phyloP scores from a whole-genome alignment of 2,797 vertebrate genomes.

The Protosalanx chinensis region DNA sequence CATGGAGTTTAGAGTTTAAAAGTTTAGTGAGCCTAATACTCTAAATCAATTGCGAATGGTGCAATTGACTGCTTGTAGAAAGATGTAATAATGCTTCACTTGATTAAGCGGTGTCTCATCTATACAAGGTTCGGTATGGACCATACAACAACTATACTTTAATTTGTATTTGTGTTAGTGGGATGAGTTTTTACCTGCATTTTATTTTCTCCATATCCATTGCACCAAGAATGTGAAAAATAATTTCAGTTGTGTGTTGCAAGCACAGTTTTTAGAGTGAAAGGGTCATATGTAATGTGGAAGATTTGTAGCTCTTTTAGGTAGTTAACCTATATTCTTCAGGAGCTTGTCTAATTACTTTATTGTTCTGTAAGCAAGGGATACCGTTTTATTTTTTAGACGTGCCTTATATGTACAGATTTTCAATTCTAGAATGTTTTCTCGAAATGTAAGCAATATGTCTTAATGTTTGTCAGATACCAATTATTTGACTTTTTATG shows the following conservation, averaged over 20 bases:
- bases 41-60: not conserved
- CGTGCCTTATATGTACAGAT: constrained; percentile 29
- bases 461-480: not conserved
- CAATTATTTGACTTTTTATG: constrained; percentile 4
- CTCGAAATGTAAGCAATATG: constrained; percentile 8
- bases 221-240: not conserved
- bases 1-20: not conserved
- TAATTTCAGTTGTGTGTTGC: not conserved
- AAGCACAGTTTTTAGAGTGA: not conserved
- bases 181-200: too few relatives aligned
- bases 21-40: not conserved
- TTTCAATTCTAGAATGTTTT: constrained; percentile 25
- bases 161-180: not conserved
- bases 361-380: not conserved
- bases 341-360: not conserved
- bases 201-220: too few relatives aligned
- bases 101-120: not conserved
- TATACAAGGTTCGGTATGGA: not conserved
- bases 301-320: not conserved
- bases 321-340: not conserved
- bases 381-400: constrained; percentile 1
- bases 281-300: not conserved
- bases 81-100: not conserved
- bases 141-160: too few relatives aligned
- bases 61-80: not conserved